phyloP scores from a whole-genome alignment of 2,113 vertebrate species.

The Cariama cristata region DNA sequence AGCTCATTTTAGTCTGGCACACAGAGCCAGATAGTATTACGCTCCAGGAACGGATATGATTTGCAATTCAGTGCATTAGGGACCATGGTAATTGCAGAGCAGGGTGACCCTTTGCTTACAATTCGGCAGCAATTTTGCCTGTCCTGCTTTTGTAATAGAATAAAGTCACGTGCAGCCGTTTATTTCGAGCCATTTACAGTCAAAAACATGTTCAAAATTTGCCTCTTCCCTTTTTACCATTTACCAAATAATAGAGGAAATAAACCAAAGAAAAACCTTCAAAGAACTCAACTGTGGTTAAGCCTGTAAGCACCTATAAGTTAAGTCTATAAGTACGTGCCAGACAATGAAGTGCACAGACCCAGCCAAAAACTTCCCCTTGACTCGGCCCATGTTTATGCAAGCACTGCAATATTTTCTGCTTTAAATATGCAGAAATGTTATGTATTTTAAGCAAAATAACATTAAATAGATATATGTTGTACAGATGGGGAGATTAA shows the following conservation, averaged over 20 bases:
- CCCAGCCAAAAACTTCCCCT: neutral
- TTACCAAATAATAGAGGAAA: neutral
- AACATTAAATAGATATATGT: neutral
- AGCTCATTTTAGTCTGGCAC: conserved; percentile 2
- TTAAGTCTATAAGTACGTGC: no score
- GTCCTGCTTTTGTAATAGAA: neutral
- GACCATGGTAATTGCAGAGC: neutral
- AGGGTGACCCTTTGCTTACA: conserved; percentile 5
- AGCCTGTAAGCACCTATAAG: neutral
- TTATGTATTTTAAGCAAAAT: neutral
- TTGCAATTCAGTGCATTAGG: conserved; percentile 30
- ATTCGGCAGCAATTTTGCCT: conserved; percentile 3
- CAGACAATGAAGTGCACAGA: neutral
- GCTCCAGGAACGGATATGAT: neutral
- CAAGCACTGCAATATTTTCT: neutral
- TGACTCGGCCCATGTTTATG: neutral
- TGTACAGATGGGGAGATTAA: neutral
- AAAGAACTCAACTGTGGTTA: neutral
- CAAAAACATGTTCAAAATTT: neutral
- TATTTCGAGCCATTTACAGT: neutral
- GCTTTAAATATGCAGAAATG: neutral
- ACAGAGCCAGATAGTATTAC: neutral
- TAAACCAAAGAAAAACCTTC: neutral
- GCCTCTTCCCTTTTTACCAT: neutral
- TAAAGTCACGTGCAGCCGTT: neutral